Base-by-base conservation (phyloP, 2,797 vertebrate species). In the Cyprinella venusta region DNA sequence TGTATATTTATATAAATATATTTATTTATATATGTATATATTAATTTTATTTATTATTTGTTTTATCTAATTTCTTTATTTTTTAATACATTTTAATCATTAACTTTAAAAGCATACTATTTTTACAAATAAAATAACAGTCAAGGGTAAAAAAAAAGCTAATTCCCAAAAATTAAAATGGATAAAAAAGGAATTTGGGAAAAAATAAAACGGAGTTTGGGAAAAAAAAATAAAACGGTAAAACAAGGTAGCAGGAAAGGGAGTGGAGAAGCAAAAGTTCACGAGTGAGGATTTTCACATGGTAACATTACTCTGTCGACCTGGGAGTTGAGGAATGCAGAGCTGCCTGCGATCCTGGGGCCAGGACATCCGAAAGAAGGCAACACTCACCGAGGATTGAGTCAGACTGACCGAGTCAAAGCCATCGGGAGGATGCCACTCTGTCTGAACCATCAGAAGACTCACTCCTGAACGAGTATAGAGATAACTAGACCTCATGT, bases 241-340 rank as follows among this genome's bases (percentile, higher is more conserved):
- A 45, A 52, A 42, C 0, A 13, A 48, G 24, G 59, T 40, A 16
- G 30, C 15, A 38, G 30, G 56, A 50, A 52, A 54, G 45, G 6
- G 38, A 42, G 50, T 26, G n/a, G 48, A n/a, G 54, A 77, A 50
- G 80, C 50, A 65, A 79, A 48, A 19, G 72, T 79, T 61, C 26
- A 76, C 81, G 88, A 86, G 86, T 90, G 91, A 88, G 90, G 91
- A 89, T 90, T 92, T 93, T 94, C 92, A 92, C 93, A 93, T 86
- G 91, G 91, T 90, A 90, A 91, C 89, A 91, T 89, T 45, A 91
- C 76, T 82, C 88, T 89, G 88, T 87, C 84, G 68, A 81, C 81
- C 79, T 65, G 83, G 88, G 90, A 94, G 91, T 93, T 91, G 89
- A 79, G 88, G 88, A 92, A 91, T 90, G 89, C 85, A 85, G 76